Evolutionary conservation across 2,797 vertebrate species (phyloP).

Genomic region (Chelon auratus): DNA sequence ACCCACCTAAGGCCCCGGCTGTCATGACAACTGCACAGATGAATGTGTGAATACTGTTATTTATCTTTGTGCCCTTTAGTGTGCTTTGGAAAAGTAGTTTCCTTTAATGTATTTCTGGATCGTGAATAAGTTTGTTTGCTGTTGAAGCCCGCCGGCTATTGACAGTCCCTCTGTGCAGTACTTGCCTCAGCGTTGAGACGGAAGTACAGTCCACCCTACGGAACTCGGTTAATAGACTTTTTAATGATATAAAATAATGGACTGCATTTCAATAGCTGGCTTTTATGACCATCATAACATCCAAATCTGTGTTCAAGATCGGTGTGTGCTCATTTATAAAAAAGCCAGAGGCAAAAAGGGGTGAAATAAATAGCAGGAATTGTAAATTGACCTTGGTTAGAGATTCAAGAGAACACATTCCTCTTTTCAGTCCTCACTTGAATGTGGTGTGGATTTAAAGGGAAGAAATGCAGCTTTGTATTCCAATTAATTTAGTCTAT

Average conservation of each 20-base stretch:
- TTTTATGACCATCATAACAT: neutral
- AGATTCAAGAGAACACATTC: neutral
- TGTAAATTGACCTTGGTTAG: slow-evolving; percentile 15
- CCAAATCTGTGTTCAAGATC: slow-evolving; percentile 2
- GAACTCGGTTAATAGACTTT: neutral
- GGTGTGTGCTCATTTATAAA: neutral
- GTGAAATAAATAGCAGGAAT: neutral
- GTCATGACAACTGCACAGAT: slow-evolving; percentile 71
- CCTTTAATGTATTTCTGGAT: slow-evolving; percentile 8
- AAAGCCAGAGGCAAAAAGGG: neutral
- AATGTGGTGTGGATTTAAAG: neutral
- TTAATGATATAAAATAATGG: slow-evolving; percentile 6
- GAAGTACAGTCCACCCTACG: neutral
- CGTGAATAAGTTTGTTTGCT: slow-evolving; percentile 6
- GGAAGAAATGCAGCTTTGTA: too few relatives aligned
- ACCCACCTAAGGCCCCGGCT: slow-evolving; percentile 38
- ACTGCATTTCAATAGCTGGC: neutral
- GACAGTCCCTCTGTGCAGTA: neutral
- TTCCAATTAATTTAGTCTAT: too few relatives aligned
- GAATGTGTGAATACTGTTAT: slow-evolving; percentile 32
- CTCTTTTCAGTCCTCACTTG: neutral
- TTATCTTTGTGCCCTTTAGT: slow-evolving; percentile 18
- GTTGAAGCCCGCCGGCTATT: slow-evolving; percentile 1
- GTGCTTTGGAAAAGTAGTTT: slow-evolving; percentile 13
- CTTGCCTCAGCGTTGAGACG: slow-evolving; percentile 3